Conservation (phyloP, 2,888 invertebrate species). For the Xestia ashworthii region DNA sequence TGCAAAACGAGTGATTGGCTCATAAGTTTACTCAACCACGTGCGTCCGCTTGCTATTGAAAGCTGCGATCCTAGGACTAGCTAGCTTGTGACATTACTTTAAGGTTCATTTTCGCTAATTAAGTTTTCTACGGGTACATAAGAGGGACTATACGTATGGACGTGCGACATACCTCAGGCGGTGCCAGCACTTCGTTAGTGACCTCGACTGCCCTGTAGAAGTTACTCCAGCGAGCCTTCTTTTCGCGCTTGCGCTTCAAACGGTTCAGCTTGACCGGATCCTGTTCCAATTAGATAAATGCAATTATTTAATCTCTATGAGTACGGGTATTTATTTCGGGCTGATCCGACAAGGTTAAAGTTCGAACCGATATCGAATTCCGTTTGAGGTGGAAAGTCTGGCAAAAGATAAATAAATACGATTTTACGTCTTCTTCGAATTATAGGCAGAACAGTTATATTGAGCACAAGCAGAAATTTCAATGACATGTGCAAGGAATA, state of each 20-base stretch:
- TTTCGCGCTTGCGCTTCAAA: constrained; percentile 85
- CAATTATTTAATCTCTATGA: constrained; percentile 24
- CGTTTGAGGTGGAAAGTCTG: constrained; percentile 25
- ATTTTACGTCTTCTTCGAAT: neutral
- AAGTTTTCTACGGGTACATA: neutral
- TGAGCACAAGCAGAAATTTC: no score
- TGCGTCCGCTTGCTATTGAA: constrained; percentile 19
- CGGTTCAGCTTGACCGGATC: constrained; percentile 84
- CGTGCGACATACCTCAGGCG: constrained; percentile 76
- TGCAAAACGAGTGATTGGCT: neutral
- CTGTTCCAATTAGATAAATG: constrained; percentile 70
- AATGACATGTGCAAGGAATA: no score
- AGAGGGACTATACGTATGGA: neutral
- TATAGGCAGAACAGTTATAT: no score
- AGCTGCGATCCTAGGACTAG: neutral
- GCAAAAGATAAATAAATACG: neutral
- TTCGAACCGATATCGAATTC: constrained; percentile 1
- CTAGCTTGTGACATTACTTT: neutral
- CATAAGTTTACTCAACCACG: neutral
- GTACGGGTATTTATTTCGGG: neutral
- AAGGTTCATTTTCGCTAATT: neutral
- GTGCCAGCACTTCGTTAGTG: constrained; percentile 84
- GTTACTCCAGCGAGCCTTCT: constrained; percentile 88
- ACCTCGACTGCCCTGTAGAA: constrained; percentile 84
- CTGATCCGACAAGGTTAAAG: neutral